A percentile compares a stretch with the other conserved stretches of the same genome.
Conservation (phyloP, 2,888 invertebrate species). For the Pinctada fucata region DNA sequence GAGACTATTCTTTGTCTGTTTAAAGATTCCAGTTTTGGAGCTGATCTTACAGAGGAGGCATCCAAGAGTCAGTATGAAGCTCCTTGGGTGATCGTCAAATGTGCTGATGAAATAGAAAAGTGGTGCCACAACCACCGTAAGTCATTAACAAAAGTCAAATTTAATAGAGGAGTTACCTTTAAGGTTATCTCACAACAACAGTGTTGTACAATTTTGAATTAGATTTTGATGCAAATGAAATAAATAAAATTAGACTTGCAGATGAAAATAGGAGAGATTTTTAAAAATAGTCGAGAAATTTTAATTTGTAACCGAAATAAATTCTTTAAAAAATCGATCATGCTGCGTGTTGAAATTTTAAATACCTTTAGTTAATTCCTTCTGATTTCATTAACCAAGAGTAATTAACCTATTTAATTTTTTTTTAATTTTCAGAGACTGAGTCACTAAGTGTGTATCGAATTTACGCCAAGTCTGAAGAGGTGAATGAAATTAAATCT, state of each 20-base stretch:
- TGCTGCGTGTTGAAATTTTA: too few species aligned
- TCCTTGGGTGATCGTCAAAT: constrained; percentile 81
- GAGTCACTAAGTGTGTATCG: constrained; percentile 85
- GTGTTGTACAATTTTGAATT: not conserved
- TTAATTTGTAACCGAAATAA: too few species aligned
- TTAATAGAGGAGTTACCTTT: constrained; percentile 4
- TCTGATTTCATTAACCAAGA: too few species aligned
- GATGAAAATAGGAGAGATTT: too few species aligned
- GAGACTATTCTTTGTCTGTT: constrained; percentile 11
- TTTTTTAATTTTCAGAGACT: constrained; percentile 59
- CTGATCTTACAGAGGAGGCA: constrained; percentile 82
- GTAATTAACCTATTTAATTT: too few species aligned
- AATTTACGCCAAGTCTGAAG: constrained; percentile 81
- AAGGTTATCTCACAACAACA: not conserved
- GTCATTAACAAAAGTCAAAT: constrained; percentile 17
- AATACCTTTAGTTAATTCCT: too few species aligned
- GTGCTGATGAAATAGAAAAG: constrained; percentile 82
- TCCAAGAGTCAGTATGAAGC: constrained; percentile 80
- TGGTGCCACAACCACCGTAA: constrained; percentile 68
- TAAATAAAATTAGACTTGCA: too few species aligned
- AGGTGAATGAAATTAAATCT: constrained; percentile 80
- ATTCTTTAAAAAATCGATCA: too few species aligned
- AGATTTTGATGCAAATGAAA: too few species aligned
- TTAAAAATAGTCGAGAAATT: too few species aligned
- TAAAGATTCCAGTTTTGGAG: constrained; percentile 80